phyloP scores from a whole-genome alignment of 2,888 invertebrate species.

The Diplazon laetatorius region DNA sequence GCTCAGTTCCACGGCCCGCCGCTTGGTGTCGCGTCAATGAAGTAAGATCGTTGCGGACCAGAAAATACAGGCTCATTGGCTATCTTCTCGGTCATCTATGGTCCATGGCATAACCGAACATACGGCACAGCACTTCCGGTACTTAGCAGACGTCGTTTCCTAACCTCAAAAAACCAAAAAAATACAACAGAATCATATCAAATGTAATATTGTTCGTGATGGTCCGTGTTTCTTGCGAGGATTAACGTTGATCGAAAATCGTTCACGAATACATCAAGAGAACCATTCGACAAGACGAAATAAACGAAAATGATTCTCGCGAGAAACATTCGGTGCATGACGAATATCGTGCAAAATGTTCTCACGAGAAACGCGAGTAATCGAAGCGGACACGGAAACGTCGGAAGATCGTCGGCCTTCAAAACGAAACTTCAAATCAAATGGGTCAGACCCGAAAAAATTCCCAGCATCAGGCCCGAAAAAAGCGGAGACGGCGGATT shows the following conservation, averaged over 20 bases:
- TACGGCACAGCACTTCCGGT: not conserved
- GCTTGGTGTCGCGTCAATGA: not conserved
- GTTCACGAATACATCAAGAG: not conserved
- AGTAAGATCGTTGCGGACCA: too few relatives aligned
- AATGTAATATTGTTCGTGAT: not conserved
- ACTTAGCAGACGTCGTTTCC: constrained; percentile 25
- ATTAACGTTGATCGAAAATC: constrained; percentile 7
- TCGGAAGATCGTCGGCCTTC: constrained; percentile 81
- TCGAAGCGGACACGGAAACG: constrained; percentile 80
- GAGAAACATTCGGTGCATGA: constrained; percentile 56
- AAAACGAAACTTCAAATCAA: constrained; percentile 90
- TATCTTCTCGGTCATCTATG: too few relatives aligned
- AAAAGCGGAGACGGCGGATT: constrained; percentile 89
- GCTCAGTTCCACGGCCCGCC: not conserved
- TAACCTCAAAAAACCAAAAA: constrained; percentile 30
- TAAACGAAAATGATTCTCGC: constrained; percentile 66
- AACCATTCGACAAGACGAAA: not conserved
- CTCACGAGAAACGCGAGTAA: constrained; percentile 53
- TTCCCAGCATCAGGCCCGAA: constrained; percentile 86
- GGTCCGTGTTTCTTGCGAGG: not conserved
- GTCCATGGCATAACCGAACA: not conserved
- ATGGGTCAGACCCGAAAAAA: constrained; percentile 89
- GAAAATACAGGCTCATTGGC: too few relatives aligned
- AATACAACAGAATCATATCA: not conserved
- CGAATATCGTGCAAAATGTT: constrained; percentile 57